Conservation (phyloP, 2,888 invertebrate genomes). For the Didymodactylos carnosus region DNA sequence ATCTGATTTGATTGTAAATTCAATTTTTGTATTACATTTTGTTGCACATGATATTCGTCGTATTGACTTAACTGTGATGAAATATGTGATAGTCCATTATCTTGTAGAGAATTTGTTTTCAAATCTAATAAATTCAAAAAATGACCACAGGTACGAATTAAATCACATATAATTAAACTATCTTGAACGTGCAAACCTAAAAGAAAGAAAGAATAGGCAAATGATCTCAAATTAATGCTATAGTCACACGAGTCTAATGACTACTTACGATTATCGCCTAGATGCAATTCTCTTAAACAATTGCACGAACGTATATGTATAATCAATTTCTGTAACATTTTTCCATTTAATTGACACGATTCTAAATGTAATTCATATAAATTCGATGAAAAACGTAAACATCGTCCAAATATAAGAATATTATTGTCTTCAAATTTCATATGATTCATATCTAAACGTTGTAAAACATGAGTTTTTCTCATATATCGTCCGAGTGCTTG, state of each 20-base stretch:
- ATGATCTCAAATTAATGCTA: background rate
- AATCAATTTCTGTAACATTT: background rate
- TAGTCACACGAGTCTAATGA: no score
- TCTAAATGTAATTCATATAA: constrained; percentile 7
- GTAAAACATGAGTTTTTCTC: constrained; percentile 44
- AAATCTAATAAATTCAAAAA: constrained; percentile 20
- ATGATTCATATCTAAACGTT: background rate
- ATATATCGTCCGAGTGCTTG: constrained; percentile 58
- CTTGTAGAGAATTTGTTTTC: constrained; percentile 37
- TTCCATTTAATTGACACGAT: constrained; percentile 1
- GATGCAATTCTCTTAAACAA: constrained; percentile 53
- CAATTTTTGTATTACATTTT: constrained; percentile 68
- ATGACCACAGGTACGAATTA: background rate
- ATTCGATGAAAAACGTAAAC: constrained; percentile 4
- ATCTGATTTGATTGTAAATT: constrained; percentile 52
- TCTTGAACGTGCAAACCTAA: background rate
- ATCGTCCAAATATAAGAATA: constrained; percentile 4
- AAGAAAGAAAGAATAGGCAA: background rate
- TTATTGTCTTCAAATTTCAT: constrained; percentile 1
- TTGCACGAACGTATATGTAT: constrained; percentile 57
- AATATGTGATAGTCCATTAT: constrained; percentile 51
- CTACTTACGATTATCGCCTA: constrained; percentile 59
- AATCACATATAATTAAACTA: background rate
- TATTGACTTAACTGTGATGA: constrained; percentile 55
- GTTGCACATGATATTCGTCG: constrained; percentile 40